Evolutionary conservation across 2,113 vertebrate genomes (phyloP).

Genomic region (Gymnogyps californianus): DNA sequence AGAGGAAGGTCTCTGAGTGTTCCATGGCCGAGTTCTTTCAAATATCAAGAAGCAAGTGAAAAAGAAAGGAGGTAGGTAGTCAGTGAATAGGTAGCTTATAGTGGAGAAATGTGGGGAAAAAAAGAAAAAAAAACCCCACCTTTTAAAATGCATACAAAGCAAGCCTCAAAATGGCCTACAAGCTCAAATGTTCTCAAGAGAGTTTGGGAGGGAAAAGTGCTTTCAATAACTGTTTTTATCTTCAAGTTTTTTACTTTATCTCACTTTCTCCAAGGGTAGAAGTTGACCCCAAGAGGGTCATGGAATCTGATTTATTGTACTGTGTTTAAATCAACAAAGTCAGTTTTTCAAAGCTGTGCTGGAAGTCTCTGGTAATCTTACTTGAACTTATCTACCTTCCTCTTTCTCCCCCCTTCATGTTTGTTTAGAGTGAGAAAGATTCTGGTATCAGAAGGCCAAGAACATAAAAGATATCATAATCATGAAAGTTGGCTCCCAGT

Average conservation of each 20-base stretch:
- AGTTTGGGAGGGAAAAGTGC: neutral
- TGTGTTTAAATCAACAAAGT: constrained; percentile 30
- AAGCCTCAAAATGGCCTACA: neutral
- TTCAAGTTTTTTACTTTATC: constrained; percentile 19
- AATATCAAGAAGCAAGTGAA: neutral
- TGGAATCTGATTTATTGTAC: constrained; percentile 11
- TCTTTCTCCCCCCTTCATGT: neutral
- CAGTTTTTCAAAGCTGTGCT: neutral
- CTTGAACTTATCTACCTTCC: neutral
- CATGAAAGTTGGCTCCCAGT: neutral
- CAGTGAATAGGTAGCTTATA: neutral
- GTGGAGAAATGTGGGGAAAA: neutral
- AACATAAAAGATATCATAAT: neutral
- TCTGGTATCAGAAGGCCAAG: neutral
- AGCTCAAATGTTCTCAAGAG: constrained; percentile 25
- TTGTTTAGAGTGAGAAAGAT: neutral
- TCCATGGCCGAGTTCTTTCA: neutral
- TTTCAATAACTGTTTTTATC: constrained; percentile 41
- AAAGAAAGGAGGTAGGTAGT: neutral
- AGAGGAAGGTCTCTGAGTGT: neutral
- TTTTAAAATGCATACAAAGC: constrained; percentile 18
- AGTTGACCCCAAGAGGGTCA: neutral
- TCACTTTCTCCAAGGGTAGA: constrained; percentile 16
- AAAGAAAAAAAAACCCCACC: neutral
- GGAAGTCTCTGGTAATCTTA: neutral